Evolutionary conservation across 2,113 vertebrate genomes (phyloP), one percentile per base, ranked within the genome.

Genomic region (Trichechus manatus): DNA sequence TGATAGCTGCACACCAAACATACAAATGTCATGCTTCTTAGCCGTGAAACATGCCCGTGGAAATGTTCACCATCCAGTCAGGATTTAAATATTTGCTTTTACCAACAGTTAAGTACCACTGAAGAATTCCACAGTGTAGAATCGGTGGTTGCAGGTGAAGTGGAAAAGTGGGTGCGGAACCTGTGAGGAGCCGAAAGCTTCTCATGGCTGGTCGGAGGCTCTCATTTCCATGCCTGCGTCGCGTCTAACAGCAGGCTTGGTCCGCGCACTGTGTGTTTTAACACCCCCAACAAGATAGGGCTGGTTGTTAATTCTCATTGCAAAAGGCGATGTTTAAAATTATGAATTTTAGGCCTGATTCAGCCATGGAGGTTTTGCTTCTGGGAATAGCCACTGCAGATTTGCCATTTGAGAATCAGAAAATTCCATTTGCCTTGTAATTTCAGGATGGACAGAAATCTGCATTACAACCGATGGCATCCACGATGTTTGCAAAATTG

Each of bases 11-110:
- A 17, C 53, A 64, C 42, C 92, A 96, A 97, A 64, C 6, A 85
- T 87, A 70, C 72, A 93, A 90, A 23, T 68, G 11, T 88, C 29
- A 44, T 56, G 29, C 64, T 95, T 96, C 89, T 68, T 72, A 31
- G 19, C 84, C 93, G 61, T 77, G 91, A 98, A 98, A 87, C 70
- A 36, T 68, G 42, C 87, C 59, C 77, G 20, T 64, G 85, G 80
- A 89, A 93, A 53, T 92, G 61, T 90, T 90, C 22, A 79, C 50
- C 92, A 56, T 89, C 27, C 11, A 66, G 9, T 94, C 97, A 19
- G 13, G 84, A 95, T 8, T 10, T 93, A 66, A 97, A 31, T 98
- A 66, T 91, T 97, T 95, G 33, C 95, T 97, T 98, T 95, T 36
- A 97, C 19, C 36, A 59, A 61, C 87, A 85, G 19, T 84, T 90